phyloP scores from a whole-genome alignment of 2,113 vertebrate species.

The Phalacrocorax aristotelis region DNA sequence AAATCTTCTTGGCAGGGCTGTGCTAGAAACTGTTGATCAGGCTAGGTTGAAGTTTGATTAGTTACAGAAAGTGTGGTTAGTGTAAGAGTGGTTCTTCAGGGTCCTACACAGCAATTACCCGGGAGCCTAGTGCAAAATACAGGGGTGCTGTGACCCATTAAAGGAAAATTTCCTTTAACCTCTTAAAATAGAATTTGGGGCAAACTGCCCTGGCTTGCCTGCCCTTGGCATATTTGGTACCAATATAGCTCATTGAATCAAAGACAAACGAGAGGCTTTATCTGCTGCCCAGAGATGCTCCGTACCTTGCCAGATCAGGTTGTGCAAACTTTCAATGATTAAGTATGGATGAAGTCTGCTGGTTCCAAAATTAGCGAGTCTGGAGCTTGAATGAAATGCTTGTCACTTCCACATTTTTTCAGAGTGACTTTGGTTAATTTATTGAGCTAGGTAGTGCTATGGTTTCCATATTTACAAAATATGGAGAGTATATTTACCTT shows the following conservation, averaged over 20 bases:
- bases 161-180: background rate
- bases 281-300: background rate
- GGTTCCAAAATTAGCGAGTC: background rate
- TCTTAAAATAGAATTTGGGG: background rate
- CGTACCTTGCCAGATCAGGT: background rate
- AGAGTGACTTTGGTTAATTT: background rate
- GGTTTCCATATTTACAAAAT: background rate
- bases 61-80: background rate
- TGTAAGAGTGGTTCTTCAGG: background rate
- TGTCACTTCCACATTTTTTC: background rate
- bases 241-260: background rate
- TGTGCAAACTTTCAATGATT: background rate
- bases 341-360: background rate
- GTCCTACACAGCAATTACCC: background rate
- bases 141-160: background rate
- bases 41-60: background rate
- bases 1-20: background rate
- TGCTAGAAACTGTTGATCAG: background rate
- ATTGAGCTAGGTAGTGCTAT: background rate
- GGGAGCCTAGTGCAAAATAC: background rate
- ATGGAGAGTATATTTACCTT: background rate
- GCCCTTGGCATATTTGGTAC: background rate
- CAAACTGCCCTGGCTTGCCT: background rate
- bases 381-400: background rate
- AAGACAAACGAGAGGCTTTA: background rate